Conservation (phyloP, 2,888 invertebrate species). For the Agrochola macilenta region DNA sequence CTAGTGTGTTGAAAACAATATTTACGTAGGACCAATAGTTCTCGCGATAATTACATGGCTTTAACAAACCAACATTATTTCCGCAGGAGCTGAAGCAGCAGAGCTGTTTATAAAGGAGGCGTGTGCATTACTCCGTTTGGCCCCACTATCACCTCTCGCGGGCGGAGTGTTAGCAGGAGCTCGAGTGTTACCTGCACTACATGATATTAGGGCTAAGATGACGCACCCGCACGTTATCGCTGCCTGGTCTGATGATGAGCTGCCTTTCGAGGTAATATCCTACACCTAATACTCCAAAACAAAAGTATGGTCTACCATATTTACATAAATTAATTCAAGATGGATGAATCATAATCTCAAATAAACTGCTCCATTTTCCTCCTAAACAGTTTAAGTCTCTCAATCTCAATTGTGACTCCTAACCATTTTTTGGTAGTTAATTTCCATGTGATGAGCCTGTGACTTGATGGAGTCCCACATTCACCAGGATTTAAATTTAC, state of each 20-base stretch:
- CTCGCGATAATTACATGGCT: background rate
- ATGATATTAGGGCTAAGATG: constrained; percentile 94
- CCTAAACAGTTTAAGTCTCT: background rate
- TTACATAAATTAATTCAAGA: background rate
- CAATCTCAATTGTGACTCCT: background rate
- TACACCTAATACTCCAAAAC: background rate
- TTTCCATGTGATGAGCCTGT: background rate
- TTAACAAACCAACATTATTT: background rate
- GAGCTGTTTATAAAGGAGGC: constrained; percentile 98
- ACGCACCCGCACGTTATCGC: constrained; percentile 93
- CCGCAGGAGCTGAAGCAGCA: constrained; percentile 92
- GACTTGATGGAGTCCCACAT: background rate
- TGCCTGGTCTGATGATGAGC: constrained; percentile 99
- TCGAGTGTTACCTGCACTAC: constrained; percentile 97
- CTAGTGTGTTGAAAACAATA: too few species aligned
- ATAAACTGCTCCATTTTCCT: background rate
- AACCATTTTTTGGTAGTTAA: background rate
- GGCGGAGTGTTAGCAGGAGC: constrained; percentile 98
- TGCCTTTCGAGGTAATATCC: constrained; percentile 93
- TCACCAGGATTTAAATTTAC: background rate
- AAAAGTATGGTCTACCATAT: background rate
- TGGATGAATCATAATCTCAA: background rate
- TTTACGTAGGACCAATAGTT: background rate
- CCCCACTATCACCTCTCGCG: constrained; percentile 93
- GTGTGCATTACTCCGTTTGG: constrained; percentile 96